A percentile compares a stretch with the other conserved stretches of the same genome.
Evolutionary conservation across 2,888 invertebrate genomes (phyloP).

Genomic region (Bruchidius siliquastri): DNA sequence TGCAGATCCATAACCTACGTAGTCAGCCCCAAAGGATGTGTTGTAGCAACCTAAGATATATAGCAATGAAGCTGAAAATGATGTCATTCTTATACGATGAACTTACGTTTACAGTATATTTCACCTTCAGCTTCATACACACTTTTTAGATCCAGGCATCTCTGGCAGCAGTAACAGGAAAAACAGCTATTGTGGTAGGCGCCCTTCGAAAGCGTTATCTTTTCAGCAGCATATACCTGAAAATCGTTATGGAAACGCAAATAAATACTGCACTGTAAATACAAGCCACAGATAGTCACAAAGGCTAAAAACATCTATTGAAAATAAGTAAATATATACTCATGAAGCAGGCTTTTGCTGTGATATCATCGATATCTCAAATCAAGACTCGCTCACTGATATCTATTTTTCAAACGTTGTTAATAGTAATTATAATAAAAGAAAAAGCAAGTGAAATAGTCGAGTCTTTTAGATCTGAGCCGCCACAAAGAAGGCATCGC

Average conservation of each 20-base stretch:
- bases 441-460: too few relatives aligned
- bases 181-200: constrained; percentile 52
- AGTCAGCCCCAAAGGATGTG: not conserved
- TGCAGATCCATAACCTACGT: not conserved
- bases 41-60: not conserved
- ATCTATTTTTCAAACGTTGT: too few relatives aligned
- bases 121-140: constrained; percentile 50
- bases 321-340: too few relatives aligned
- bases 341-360: too few relatives aligned
- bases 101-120: constrained; percentile 53
- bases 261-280: not conserved
- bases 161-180: constrained; percentile 51
- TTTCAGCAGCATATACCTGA: constrained; percentile 44
- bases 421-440: too few relatives aligned
- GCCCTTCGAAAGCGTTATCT: constrained; percentile 44
- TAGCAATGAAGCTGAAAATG: not conserved
- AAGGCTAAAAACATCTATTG: too few relatives aligned
- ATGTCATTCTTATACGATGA: not conserved
- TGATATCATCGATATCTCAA: too few relatives aligned
- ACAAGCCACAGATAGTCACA: too few relatives aligned
- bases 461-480: too few relatives aligned
- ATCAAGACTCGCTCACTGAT: too few relatives aligned
- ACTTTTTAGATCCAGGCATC: constrained; percentile 48
- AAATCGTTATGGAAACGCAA: constrained; percentile 7
- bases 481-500: too few relatives aligned